A percentile compares a stretch with the other conserved stretches of the same genome.
phyloP scores from a whole-genome alignment of 2,113 vertebrate species.

The Spermophilus dauricus region DNA sequence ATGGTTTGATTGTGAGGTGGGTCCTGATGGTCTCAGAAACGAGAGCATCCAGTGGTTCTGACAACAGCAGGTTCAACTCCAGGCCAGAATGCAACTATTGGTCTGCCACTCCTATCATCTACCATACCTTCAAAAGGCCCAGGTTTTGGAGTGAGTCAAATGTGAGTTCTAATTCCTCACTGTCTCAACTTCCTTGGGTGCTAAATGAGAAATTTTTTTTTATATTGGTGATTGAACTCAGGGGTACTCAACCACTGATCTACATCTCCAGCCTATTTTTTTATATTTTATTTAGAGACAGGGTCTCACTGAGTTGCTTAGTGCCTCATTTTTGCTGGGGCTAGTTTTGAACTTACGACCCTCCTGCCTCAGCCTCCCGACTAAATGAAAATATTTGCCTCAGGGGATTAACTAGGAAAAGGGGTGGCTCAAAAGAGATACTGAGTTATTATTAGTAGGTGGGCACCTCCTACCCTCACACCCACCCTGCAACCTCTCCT shows the following conservation, averaged over 20 bases:
- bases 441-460: background rate
- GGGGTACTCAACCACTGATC: too few species aligned
- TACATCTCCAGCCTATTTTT: too few species aligned
- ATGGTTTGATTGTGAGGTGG: background rate
- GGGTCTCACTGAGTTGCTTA: too few species aligned
- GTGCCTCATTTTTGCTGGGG: too few species aligned
- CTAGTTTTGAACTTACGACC: too few species aligned
- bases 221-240: too few species aligned
- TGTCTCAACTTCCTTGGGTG: background rate
- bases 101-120: background rate
- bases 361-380: too few species aligned
- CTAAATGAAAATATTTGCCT: background rate
- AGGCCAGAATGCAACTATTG: background rate
- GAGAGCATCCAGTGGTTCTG: background rate
- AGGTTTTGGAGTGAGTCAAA: background rate
- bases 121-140: background rate
- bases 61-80: background rate
- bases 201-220: too few species aligned
- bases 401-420: background rate
- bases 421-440: background rate
- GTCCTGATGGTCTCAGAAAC: background rate
- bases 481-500: background rate
- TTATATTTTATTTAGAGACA: too few species aligned
- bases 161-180: background rate
- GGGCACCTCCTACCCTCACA: background rate